Conservation (phyloP, 2,113 vertebrate genomes). For the Oncorhynchus kisutch region DNA sequence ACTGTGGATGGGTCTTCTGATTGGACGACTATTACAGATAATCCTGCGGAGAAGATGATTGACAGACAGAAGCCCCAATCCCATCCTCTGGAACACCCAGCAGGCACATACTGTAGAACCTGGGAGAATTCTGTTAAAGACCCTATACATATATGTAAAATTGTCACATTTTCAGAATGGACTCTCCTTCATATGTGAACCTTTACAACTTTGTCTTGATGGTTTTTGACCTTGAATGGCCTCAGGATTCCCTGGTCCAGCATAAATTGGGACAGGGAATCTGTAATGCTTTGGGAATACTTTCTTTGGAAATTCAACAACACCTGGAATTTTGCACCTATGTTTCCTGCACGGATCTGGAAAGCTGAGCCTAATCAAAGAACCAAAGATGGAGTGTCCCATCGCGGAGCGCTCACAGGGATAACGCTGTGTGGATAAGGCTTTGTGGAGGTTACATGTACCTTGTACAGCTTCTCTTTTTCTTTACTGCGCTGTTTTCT, state of each 20-base stretch:
- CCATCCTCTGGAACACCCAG: constrained; percentile 56
- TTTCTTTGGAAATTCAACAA: constrained; percentile 35
- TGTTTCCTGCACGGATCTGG: constrained; percentile 46
- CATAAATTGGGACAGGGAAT: neutral
- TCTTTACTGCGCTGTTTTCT: neutral
- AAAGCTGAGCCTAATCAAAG: constrained; percentile 41
- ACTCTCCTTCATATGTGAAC: constrained; percentile 12
- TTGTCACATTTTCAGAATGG: constrained; percentile 1
- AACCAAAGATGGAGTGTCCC: constrained; percentile 51
- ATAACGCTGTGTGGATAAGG: constrained; percentile 6
- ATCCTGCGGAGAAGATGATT: constrained; percentile 48
- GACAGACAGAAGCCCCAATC: constrained; percentile 29
- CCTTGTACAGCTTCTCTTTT: constrained; percentile 55
- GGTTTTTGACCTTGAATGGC: neutral
- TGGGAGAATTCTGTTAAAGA: constrained; percentile 2
- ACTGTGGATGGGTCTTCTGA: constrained; percentile 60
- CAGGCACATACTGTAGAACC: constrained; percentile 64
- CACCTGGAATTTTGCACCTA: constrained; percentile 27
- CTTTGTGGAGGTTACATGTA: constrained; percentile 42
- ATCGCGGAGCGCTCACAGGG: constrained; percentile 39
- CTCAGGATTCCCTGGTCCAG: neutral
- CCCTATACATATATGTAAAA: constrained; percentile 32
- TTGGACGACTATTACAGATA: constrained; percentile 63
- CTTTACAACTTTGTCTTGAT: constrained; percentile 14
- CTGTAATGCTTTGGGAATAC: constrained; percentile 4